Base-by-base conservation (phyloP, 2,888 invertebrate species). In the Dexiosoma caninum region DNA sequence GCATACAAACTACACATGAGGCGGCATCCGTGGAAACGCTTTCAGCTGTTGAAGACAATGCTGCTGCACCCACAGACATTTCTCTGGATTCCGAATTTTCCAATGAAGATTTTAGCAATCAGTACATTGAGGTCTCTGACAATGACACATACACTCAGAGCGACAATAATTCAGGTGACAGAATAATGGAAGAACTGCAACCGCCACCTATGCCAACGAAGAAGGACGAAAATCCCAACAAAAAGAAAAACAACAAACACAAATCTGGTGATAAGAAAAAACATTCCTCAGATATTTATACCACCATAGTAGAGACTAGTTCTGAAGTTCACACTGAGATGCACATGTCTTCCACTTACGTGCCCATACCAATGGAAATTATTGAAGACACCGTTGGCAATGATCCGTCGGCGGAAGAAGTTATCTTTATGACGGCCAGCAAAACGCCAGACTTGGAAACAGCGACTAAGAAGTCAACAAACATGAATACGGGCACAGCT, bases 331-430 rank as follows among this genome's bases (percentile, higher is more conserved):
- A 86, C 74, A 87, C 86, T 0, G 81, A 83, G 1, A 85, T 87
- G 81, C 85, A 87, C n/a, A 81, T 85, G 62, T 83, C 87, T 12
- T 88, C 88, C 2, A 83, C 85, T 2, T 88, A 88, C 66, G 83
- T 87, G 51, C 86, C 88, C n/a, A 87, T 89, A 85, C 84, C 87
- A 2, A 87, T 89, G 86, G 85, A 84, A n/a, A 83, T 69, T 10
- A 83, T 72, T 1, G 86, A 84, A 71, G 81, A 77, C 12, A 42
- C 55, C 1, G 67, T 78, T 1, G 81, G 78, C 2, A 74, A 89
- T 59, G 88, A 89, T 84, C 84, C 86, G 40, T 87, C 90, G 2
- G 86, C 87, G 12, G 89, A 89, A 53, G 90, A 91, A 67, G 86
- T 88, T 0, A 88, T 88, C 55, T 86, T 89, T 44, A 86, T 88